Base-by-base conservation (phyloP, 92 coral and sea anemone genomes). In the Pocillopora meandrina region DNA sequence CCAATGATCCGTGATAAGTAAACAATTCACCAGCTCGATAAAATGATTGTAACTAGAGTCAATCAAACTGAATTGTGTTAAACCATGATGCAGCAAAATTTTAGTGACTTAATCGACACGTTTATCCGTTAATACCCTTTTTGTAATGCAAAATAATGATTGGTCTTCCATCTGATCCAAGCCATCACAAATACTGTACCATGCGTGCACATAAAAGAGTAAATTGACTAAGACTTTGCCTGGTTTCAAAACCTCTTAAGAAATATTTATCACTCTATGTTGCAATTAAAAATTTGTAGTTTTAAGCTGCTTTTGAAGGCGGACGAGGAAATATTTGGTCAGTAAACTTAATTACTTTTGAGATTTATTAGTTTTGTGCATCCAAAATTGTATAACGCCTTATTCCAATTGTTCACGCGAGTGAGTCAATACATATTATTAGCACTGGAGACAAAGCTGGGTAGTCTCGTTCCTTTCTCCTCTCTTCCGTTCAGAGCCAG, bases 391-490 rank as follows among this genome's bases (percentile, higher is more conserved):
- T 55, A 60, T 59, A 76, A 62, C 80, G 80, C 55, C 56, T 16
- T 60, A 33, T 76, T 76, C 33, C 47, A 58, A 58, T 58, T 75
- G 23, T 35, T 15, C 21, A 21, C 55, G 21, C 2, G 18, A 31
- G 35, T 57, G 7, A 10, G 13, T 12, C n/a, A 52, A 21, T 26
- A 75, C 23, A 57, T 14, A 14, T 42, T 42, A 42, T 42, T 42
- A 42, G 52, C 52, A 67, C 72, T 67, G 33, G 34, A 67, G 16
- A 67, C n/a, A 31, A 26, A 31, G 33, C 34, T 10, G 33, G 13
- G 68, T 11, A 63, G 74, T 70, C 74, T 70, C 74, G 74, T 10
- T 55, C 56, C 21, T 14, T 70, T 70, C 74, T 70, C 74, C 74
- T 42, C 52, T 42, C 52, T 42, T 42, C 52, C 52, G 52, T 42